Conservation (phyloP, 2,797 vertebrate species). For the Dallia pectoralis region DNA sequence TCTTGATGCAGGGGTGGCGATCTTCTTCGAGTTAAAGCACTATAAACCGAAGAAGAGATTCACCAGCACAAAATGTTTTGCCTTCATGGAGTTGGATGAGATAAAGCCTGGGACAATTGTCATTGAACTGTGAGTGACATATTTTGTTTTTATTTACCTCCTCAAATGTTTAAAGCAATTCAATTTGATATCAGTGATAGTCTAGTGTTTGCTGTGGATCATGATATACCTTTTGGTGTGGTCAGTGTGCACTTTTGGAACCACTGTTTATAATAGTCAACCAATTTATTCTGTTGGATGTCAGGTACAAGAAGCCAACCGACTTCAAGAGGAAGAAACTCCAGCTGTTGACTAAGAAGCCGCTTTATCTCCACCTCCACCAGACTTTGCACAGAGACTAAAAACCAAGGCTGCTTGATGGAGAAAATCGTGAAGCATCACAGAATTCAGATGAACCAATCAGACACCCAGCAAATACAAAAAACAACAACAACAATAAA, state of each 20-base stretch:
- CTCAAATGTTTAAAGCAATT: neutral
- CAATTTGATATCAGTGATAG: neutral
- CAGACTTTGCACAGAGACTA: constrained; percentile 95
- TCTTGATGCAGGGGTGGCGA: constrained; percentile 84
- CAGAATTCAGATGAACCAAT: constrained; percentile 13
- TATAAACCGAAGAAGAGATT: constrained; percentile 99
- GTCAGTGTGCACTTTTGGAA: neutral
- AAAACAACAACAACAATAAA: no score
- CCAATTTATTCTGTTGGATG: constrained; percentile 10
- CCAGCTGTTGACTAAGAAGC: constrained; percentile 97
- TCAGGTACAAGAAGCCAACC: constrained; percentile 98
- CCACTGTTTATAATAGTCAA: neutral
- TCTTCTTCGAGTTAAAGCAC: constrained; percentile 99
- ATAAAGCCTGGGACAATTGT: constrained; percentile 94
- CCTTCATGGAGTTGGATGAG: constrained; percentile 99
- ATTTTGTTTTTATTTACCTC: neutral
- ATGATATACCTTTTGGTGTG: neutral
- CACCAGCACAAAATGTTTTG: constrained; percentile 99
- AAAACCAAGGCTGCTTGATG: constrained; percentile 9
- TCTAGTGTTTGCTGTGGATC: neutral
- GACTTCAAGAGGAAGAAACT: constrained; percentile 99
- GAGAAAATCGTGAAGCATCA: constrained; percentile 11
- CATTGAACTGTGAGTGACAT: constrained; percentile 91
- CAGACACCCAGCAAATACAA: constrained; percentile 25
- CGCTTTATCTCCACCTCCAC: constrained; percentile 96